phyloP scores from a whole-genome alignment of 2,797 vertebrate genomes.

The Neosilurus mollespiculum region DNA sequence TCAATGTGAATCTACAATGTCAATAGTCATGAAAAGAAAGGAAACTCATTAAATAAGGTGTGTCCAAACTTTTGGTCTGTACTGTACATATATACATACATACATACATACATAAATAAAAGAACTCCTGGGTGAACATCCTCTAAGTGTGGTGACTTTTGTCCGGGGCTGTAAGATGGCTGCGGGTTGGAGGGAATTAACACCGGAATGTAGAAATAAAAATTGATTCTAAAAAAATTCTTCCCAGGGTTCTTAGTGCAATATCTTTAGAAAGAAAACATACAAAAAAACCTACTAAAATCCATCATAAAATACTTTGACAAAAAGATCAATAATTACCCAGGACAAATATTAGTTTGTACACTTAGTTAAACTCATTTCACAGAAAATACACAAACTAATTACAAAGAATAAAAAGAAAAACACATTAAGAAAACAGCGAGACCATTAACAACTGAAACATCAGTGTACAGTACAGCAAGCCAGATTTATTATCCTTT shows the following conservation, averaged over 20 bases:
- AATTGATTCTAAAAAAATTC: not conserved
- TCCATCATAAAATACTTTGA: not conserved
- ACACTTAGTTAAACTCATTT: not conserved
- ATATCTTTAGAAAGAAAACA: not conserved
- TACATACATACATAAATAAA: too few relatives aligned
- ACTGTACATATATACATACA: too few relatives aligned
- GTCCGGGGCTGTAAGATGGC: too few relatives aligned
- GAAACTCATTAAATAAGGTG: too few relatives aligned
- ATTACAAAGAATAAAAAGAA: not conserved
- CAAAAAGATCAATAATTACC: not conserved
- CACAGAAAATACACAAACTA: not conserved
- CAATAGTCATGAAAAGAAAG: too few relatives aligned
- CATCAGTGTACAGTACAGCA: too few relatives aligned
- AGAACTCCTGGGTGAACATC: too few relatives aligned
- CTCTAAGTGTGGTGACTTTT: too few relatives aligned
- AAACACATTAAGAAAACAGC: not conserved
- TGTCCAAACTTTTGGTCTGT: too few relatives aligned
- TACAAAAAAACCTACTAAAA: not conserved
- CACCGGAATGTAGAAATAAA: not conserved
- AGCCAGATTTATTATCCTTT: too few relatives aligned
- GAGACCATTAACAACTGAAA: too few relatives aligned
- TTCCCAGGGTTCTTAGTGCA: not conserved
- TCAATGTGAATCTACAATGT: too few relatives aligned
- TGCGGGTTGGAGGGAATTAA: not conserved
- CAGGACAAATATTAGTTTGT: not conserved